Base-by-base conservation (phyloP, 2,113 vertebrate species). In the Proterorhinus semilunaris region DNA sequence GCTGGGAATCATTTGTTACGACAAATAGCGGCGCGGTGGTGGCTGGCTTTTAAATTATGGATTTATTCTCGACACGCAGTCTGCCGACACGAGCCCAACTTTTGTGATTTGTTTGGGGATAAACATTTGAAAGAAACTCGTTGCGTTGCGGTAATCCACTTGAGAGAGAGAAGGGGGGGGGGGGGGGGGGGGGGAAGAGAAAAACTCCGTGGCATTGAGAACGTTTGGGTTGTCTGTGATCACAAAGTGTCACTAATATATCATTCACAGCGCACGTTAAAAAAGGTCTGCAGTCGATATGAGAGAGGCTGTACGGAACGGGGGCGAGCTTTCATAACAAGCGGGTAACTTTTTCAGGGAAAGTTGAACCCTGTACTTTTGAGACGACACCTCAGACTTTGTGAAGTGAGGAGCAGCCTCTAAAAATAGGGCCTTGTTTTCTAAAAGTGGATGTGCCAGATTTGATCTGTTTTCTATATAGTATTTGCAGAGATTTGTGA, bases 381-480 rank as follows among this genome's bases (percentile, higher is more conserved):
- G 66, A 87, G 68, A 86, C 48, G 61, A 61, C 72, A 74, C 66
- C 71, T 83, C 77, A 79, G 85, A 86, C 84, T 87, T 84, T 82
- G 63, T 69, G 72, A 78, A 75, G 62, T 68, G 69, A 73, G 65
- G 67, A 48, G 42, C 13, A 58, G 78, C 51, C 21, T 79, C 85
- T 79, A 64, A 80, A 86, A 87, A 87, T 87, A 88, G 71, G 65
- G 10, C 59, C 67, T 75, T 88, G 86, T 89, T 86, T 83, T 50
- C 68, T 82, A 74, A 82, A 81, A 83, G 75, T 70, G 66, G 66
- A 75, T 65, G 53, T 9, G n/a, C 68, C 73, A 4, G 13, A 46
- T 82, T 86, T 78, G 72, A 54, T 77, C 62, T 72, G 77, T 82
- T 78, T 21, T 21, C 21, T 72, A 71, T 83, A 78, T 69, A 5